Conservation (phyloP, 2,113 vertebrate species). For the Anarhynchus alexandrinus region DNA sequence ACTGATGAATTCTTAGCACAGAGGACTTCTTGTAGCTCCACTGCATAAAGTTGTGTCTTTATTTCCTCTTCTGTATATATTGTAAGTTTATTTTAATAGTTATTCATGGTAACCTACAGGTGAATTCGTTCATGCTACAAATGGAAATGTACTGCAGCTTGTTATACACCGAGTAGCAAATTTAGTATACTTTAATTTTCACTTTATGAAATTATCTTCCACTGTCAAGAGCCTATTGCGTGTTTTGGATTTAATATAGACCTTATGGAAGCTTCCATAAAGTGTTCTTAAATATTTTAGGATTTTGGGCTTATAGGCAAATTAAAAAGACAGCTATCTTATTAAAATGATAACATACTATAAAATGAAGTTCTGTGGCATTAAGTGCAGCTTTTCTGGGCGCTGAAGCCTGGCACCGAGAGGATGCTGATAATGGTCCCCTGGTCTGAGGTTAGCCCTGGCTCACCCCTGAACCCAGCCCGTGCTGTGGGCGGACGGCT, state of each 20-base stretch:
- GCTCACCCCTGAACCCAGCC: not conserved
- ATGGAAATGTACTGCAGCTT: not conserved
- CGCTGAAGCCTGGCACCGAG: not conserved
- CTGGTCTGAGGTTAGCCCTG: too few species aligned
- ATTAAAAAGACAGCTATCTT: not conserved
- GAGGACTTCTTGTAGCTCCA: not conserved
- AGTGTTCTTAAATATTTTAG: not conserved
- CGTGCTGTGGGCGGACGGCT: rapidly evolving
- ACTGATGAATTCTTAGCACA: not conserved
- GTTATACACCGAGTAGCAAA: not conserved
- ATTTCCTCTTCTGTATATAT: not conserved
- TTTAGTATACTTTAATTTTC: not conserved
- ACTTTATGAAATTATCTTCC: not conserved
- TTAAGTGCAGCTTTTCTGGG: not conserved
- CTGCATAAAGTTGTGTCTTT: not conserved
- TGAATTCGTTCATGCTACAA: not conserved
- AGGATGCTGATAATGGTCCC: not conserved
- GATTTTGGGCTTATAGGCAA: constrained; percentile 30
- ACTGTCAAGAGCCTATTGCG: not conserved
- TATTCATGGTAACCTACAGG: not conserved
- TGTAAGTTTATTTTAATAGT: not conserved
- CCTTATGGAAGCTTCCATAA: not conserved
- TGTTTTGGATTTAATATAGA: not conserved
- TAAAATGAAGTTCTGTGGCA: not conserved
- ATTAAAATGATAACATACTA: not conserved